A percentile compares a stretch with the other conserved stretches of the same genome.
Evolutionary conservation across 2,888 invertebrate genomes (phyloP).

Genomic region (Erynnis tages): DNA sequence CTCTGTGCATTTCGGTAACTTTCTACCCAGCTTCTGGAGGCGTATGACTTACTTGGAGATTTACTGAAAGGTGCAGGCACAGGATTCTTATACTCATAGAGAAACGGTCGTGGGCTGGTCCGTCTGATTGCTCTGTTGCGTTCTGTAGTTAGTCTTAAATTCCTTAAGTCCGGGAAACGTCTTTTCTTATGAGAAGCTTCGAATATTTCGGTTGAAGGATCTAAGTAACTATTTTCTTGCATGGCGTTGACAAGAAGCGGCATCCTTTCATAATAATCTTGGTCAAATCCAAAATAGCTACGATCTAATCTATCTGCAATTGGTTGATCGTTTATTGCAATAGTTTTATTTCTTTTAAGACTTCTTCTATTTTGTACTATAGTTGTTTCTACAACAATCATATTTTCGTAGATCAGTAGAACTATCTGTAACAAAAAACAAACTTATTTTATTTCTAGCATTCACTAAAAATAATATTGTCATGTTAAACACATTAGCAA

Average conservation of each 20-base stretch:
- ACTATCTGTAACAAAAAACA: constrained; percentile 64
- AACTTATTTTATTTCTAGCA: too few relatives aligned
- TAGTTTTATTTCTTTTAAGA: constrained; percentile 39
- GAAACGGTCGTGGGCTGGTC: constrained; percentile 78
- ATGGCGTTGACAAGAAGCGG: constrained; percentile 72
- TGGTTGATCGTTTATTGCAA: constrained; percentile 47
- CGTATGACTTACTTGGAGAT: constrained; percentile 56
- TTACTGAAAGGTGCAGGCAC: constrained; percentile 68
- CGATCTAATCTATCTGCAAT: constrained; percentile 68
- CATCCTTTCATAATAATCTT: constrained; percentile 75
- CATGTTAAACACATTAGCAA: too few relatives aligned
- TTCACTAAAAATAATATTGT: too few relatives aligned
- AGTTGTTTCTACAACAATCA: constrained; percentile 72
- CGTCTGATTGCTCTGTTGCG: constrained; percentile 51
- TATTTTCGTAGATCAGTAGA: constrained; percentile 77
- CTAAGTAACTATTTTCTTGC: constrained; percentile 66
- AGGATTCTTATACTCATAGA: constrained; percentile 63
- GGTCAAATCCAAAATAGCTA: constrained; percentile 68
- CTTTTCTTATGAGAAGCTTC: constrained; percentile 36
- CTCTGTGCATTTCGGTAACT: constrained; percentile 70
- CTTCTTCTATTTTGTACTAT: constrained; percentile 60
- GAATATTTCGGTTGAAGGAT: constrained; percentile 49
- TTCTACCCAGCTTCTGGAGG: constrained; percentile 68
- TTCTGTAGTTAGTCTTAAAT: constrained; percentile 38
- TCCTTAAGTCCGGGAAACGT: constrained; percentile 28